Percentiles rank a stretch among this genome's conserved stretches.
These are phyloP conservation scores for Napeogenes sylphis DNA, from an alignment of 2,888 invertebrate species.

Conservation along the genomic window DNA sequence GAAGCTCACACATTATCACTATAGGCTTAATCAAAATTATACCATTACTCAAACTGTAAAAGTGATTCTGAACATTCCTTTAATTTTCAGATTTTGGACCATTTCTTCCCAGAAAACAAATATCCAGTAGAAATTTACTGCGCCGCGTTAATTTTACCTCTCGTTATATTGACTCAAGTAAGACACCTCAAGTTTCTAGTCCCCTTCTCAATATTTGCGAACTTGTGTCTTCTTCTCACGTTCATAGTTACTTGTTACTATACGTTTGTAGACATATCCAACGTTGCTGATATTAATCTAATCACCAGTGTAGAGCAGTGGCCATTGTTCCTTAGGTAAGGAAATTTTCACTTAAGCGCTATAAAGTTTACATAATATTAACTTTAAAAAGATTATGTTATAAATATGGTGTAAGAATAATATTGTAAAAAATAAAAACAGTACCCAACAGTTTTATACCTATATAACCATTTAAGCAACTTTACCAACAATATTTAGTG, in stretches of 20 bases:
- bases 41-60: no score
- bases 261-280: constrained; percentile 78
- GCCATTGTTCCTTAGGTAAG: constrained; percentile 46
- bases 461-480: no score
- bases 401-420: no score
- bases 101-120: constrained; percentile 52
- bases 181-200: constrained; percentile 89
- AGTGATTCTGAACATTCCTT: neutral
- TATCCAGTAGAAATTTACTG: constrained; percentile 80
- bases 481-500: no score
- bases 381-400: no score
- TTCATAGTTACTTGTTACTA: constrained; percentile 90
- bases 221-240: constrained; percentile 85
- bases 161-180: constrained; percentile 82
- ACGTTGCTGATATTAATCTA: constrained; percentile 46
- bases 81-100: constrained; percentile 73
- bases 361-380: no score
- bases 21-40: no score
- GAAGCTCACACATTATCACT: no score
- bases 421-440: no score
- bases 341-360: no score
- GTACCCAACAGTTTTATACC: no score
- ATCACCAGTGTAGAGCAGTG: constrained; percentile 74
- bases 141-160: constrained; percentile 80
- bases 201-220: constrained; percentile 92